Evolutionary conservation across 2,797 vertebrate genomes (phyloP).

Genomic region (Pristis pectinata): DNA sequence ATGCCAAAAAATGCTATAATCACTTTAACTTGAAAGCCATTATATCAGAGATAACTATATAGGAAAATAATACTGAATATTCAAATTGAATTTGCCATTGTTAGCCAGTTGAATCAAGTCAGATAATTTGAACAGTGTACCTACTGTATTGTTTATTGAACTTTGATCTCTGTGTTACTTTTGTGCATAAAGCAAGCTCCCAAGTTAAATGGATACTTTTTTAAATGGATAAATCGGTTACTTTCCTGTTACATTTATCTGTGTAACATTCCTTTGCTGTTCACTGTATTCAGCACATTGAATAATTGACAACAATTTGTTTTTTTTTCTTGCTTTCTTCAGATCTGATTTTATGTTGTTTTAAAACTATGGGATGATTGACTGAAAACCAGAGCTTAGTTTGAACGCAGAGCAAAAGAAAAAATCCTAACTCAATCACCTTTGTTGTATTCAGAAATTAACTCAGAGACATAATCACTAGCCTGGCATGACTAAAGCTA

Average conservation of each 20-base stretch:
- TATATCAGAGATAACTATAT: no score
- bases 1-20: background rate
- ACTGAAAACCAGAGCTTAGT: background rate
- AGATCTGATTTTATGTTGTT: background rate
- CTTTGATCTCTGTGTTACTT: background rate
- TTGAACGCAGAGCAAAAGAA: background rate
- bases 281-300: background rate
- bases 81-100: slow-evolving; percentile 16
- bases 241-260: background rate
- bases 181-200: background rate
- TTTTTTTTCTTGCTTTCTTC: background rate
- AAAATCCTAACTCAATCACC: background rate
- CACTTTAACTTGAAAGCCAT: slow-evolving; percentile 1
- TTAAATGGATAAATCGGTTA: background rate
- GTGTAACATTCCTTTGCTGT: background rate
- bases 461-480: background rate
- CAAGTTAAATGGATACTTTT: background rate
- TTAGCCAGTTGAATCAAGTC: slow-evolving; percentile 3
- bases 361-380: no score
- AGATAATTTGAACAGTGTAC: background rate
- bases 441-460: background rate
- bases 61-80: slow-evolving; percentile 4
- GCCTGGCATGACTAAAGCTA: background rate
- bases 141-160: background rate
- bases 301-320: background rate